These are phyloP conservation scores for Varanus komodoensis DNA, from an alignment of 2,113 vertebrate genomes.

Conservation along the genomic window DNA sequence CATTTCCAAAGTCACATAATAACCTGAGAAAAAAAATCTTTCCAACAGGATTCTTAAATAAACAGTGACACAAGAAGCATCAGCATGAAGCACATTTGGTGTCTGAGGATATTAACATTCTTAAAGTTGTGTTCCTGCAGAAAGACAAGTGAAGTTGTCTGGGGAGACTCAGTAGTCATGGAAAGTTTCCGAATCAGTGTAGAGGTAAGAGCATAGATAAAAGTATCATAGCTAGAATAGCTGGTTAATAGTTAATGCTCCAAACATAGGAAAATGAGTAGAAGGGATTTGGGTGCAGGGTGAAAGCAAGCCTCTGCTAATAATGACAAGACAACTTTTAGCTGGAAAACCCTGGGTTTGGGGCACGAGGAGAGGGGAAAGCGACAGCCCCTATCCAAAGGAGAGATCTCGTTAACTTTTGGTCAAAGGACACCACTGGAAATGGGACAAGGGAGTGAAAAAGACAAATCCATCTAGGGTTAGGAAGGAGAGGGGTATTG, in stretches of 20 bases:
- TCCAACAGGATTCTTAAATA: neutral
- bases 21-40: neutral
- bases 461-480: neutral
- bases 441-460: neutral
- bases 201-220: neutral
- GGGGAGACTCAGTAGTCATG: no score
- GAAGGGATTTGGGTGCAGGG: neutral
- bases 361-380: no score
- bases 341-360: neutral
- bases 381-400: neutral
- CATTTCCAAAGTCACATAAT: neutral
- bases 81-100: neutral
- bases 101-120: no score
- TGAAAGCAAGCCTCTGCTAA: neutral
- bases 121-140: neutral
- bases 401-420: neutral
- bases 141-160: neutral
- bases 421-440: neutral
- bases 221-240: neutral
- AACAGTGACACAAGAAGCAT: neutral
- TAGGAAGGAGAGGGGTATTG: neutral
- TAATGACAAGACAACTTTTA: neutral
- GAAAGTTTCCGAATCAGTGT: neutral
- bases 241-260: constrained; percentile 1
- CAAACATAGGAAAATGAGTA: neutral